A percentile compares a stretch with the other conserved stretches of the same genome.
Conservation (phyloP, 2,797 vertebrate genomes). For the Myiotriccus ornatus region DNA sequence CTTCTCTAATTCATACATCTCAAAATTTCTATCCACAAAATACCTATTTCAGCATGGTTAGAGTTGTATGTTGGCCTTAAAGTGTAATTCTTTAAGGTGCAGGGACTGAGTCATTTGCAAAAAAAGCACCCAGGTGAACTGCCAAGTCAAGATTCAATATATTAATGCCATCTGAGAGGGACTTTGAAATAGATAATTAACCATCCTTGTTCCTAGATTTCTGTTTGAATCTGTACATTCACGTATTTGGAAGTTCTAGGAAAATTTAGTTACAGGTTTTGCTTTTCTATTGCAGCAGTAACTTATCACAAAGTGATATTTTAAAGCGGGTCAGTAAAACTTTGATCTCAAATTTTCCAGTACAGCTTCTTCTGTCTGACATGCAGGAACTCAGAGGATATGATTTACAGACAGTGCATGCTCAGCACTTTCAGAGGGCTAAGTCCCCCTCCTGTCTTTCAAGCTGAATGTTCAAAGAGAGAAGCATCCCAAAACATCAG, state of each 20-base stretch:
- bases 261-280: background rate
- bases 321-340: slow-evolving; percentile 22
- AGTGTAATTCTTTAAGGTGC: background rate
- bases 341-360: slow-evolving; percentile 32
- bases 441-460: background rate
- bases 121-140: background rate
- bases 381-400: background rate
- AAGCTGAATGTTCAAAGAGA: background rate
- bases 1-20: background rate
- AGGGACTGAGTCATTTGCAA: background rate
- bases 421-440: background rate
- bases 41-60: background rate
- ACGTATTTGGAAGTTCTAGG: background rate
- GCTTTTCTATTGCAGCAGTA: background rate
- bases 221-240: background rate
- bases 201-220: background rate
- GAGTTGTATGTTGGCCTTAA: background rate
- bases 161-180: background rate
- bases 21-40: background rate
- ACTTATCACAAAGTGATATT: background rate
- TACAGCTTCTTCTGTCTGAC: background rate
- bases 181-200: background rate
- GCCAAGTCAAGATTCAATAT: background rate
- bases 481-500: background rate
- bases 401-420: background rate